Base-by-base conservation (phyloP, 2,888 invertebrate species). In the Neoitamus cyanurus region DNA sequence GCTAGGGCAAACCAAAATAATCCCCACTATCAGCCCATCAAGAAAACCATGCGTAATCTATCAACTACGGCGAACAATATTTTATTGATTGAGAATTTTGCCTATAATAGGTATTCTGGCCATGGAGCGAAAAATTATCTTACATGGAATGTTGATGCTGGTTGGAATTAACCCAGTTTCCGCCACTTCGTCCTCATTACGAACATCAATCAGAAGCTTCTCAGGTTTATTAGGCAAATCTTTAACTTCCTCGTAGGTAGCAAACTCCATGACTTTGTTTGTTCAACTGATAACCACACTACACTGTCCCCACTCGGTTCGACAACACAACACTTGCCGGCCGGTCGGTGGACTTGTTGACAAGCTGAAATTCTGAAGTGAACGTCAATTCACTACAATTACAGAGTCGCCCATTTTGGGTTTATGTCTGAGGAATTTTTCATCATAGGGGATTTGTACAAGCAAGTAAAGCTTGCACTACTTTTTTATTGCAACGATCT, bases 131-230 rank as follows among this genome's bases (percentile, higher is more conserved):
- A 42, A 30, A 15, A n/a, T 30, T 80, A 30, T 91, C 93, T 93
- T 92, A 96, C 96, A 92, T 88, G 96, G 96, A 90, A 96, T 95
- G 88, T 96, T 95, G 86, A 96, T 92, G 88, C 95, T 95, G 75
- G 94, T 94, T 42, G 96, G 96, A 86, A 96, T 93, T 87, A 92
- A 92, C 6, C 96, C 96, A 87, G 94, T 94, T 88, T 95, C 94
- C 87, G 93, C 90, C 42, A 96, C 89, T 91, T 96, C 96, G 69
- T 93, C 91, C 83, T 94, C 94, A 89, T 95, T 95, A 88, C 96
- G 93, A 0, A 96, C 96, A 92, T 96, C 96, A 85, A 97, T 93
- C 25, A 96, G 93, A 31, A 94, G 90, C 78, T 93, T 92, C 58
- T 90, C 90, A 2, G 91, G 89, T 9, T 92, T 90, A 84, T 93